phyloP scores from a whole-genome alignment of 2,888 invertebrate species.

The Hecatera dysodea region DNA sequence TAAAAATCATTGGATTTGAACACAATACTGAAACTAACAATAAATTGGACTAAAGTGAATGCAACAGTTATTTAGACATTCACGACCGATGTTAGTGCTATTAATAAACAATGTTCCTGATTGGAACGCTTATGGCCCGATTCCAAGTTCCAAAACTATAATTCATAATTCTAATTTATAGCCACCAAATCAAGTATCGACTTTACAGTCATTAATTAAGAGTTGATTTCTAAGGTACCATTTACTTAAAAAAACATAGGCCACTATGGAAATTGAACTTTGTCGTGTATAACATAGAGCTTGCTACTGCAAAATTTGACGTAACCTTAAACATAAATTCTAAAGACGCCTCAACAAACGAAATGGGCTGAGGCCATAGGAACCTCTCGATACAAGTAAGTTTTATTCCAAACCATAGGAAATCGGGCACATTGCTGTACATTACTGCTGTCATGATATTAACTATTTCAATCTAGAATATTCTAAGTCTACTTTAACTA shows the following conservation, averaged over 20 bases:
- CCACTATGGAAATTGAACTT: neutral
- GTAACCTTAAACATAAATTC: too few species aligned
- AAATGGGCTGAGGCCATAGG: too few species aligned
- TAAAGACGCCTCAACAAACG: too few species aligned
- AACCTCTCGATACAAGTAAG: too few species aligned
- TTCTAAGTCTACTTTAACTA: conserved; percentile 54
- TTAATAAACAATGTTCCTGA: conserved; percentile 7
- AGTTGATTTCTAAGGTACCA: neutral
- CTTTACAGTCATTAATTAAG: neutral
- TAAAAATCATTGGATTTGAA: conserved; percentile 33
- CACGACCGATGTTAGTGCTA: neutral
- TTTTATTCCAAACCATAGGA: neutral
- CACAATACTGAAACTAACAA: conserved; percentile 53
- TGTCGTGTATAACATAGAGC: neutral
- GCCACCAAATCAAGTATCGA: neutral
- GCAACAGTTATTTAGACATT: conserved; percentile 1
- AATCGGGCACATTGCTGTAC: conserved; percentile 25
- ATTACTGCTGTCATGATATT: conserved; percentile 34
- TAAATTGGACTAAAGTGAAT: conserved; percentile 34
- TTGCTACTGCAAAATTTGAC: neutral
- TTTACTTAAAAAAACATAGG: neutral
- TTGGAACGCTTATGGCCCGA: conserved; percentile 4
- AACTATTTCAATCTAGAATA: conserved; percentile 43
- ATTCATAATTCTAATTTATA: neutral
- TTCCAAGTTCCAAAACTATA: neutral